Evolutionary conservation across 2,797 vertebrate genomes (phyloP).

Genomic region (Pangasius mekongensis): DNA sequence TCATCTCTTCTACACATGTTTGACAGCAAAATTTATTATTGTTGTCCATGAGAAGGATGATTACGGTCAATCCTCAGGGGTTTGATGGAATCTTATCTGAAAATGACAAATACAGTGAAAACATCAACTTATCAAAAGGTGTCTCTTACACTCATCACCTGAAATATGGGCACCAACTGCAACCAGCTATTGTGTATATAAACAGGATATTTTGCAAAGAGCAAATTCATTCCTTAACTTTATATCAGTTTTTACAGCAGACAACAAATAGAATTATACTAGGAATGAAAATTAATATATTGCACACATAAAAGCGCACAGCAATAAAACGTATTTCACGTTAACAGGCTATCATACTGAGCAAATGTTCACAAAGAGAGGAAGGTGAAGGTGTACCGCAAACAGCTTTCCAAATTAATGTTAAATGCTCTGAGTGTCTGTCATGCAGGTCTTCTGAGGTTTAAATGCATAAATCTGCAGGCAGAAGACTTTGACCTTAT

Average conservation of each 20-base stretch:
- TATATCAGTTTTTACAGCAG: slow-evolving; percentile 52
- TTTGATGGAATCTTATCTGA: slow-evolving; percentile 37
- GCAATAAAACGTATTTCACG: slow-evolving; percentile 73
- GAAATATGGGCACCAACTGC: not conserved
- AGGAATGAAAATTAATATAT: slow-evolving; percentile 51
- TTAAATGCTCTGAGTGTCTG: slow-evolving; percentile 34
- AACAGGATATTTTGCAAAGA: too few relatives aligned
- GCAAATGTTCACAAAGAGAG: slow-evolving; percentile 15
- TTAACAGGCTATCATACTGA: slow-evolving; percentile 54
- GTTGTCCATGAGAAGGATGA: slow-evolving; percentile 34
- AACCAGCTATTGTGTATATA: not conserved
- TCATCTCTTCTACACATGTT: slow-evolving; percentile 22
- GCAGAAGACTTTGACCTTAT: slow-evolving; percentile 39
- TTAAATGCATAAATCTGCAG: slow-evolving; percentile 38
- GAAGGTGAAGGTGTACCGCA: slow-evolving; percentile 6
- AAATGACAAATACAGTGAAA: slow-evolving; percentile 32
- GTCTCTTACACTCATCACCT: not conserved
- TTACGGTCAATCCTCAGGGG: slow-evolving; percentile 12
- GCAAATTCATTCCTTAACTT: not conserved
- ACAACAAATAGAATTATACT: slow-evolving; percentile 58
- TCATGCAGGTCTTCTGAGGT: slow-evolving; percentile 33
- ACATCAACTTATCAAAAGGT: slow-evolving; percentile 29
- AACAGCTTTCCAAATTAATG: slow-evolving; percentile 30
- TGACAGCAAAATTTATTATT: slow-evolving; percentile 38
- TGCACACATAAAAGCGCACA: slow-evolving; percentile 51